These are phyloP conservation scores for Conus betulinus DNA, from an alignment of 1,140 invertebrate genomes.

Conservation along the genomic window DNA sequence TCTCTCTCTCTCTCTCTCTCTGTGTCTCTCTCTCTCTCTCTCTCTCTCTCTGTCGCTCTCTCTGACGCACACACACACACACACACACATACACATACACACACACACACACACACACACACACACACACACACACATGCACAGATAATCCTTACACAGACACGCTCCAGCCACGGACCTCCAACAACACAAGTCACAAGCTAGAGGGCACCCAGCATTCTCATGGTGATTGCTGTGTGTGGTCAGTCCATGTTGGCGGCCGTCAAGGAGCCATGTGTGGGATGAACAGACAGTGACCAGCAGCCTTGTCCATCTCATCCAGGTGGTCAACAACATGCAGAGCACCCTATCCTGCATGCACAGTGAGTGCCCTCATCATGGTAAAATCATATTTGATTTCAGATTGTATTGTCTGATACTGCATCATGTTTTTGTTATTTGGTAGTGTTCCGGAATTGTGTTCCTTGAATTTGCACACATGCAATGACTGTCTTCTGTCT, in stretches of 20 bases:
- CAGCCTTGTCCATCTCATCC: slow-evolving; percentile 40
- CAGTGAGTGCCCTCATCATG: slow-evolving; percentile 47
- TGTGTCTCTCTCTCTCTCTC: no score
- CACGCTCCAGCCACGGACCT: no score
- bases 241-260: not conserved
- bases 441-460: no score
- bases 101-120: slow-evolving; percentile 15
- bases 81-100: not conserved
- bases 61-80: not conserved
- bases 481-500: no score
- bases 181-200: no score
- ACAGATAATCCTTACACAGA: not conserved
- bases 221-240: not conserved
- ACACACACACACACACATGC: slow-evolving; percentile 4
- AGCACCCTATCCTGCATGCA: slow-evolving; percentile 59
- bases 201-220: no score
- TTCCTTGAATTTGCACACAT: no score
- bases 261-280: not conserved
- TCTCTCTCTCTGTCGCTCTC: not conserved
- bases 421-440: not conserved
- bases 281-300: slow-evolving; percentile 14
- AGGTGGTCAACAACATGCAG: slow-evolving; percentile 54
- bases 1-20: no score
- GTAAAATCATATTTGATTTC: not conserved
- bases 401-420: not conserved